Percentiles rank a stretch among this genome's conserved stretches.
phyloP scores from a whole-genome alignment of 2,888 invertebrate genomes.

The Callyntrura sp. region DNA sequence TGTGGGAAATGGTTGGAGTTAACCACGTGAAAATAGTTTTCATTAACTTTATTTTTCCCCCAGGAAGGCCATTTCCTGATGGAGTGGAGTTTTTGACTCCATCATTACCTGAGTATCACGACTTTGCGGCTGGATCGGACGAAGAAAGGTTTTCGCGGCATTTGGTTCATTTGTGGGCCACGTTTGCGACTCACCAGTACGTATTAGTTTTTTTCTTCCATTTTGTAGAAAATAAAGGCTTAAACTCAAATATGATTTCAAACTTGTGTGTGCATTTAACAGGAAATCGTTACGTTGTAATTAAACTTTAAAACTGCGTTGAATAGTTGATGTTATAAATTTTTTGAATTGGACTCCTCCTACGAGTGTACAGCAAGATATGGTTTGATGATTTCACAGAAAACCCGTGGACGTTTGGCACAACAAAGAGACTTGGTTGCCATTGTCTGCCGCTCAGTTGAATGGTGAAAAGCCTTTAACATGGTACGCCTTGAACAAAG shows the following conservation, averaged over 20 bases:
- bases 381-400: constrained; percentile 14
- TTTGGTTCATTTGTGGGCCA: constrained; percentile 76
- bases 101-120: constrained; percentile 60
- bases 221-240: background rate
- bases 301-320: background rate
- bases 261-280: background rate
- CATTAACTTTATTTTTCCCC: background rate
- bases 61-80: constrained; percentile 40
- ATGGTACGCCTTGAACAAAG: constrained; percentile 74
- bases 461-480: constrained; percentile 77
- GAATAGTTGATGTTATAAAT: background rate
- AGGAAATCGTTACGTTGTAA: background rate
- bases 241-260: no score
- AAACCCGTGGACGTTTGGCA: constrained; percentile 77
- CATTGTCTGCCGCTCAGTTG: constrained; percentile 75
- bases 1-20: background rate
- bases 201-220: background rate
- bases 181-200: constrained; percentile 78
- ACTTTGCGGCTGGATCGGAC: constrained; percentile 67
- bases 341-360: background rate
- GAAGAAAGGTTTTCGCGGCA: constrained; percentile 75
- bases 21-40: background rate
- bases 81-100: constrained; percentile 70
- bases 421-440: constrained; percentile 72
- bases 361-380: background rate